Percentiles rank a stretch among this genome's conserved stretches.
Conservation (phyloP, 2,888 invertebrate species). For the Chrysolina americana region DNA sequence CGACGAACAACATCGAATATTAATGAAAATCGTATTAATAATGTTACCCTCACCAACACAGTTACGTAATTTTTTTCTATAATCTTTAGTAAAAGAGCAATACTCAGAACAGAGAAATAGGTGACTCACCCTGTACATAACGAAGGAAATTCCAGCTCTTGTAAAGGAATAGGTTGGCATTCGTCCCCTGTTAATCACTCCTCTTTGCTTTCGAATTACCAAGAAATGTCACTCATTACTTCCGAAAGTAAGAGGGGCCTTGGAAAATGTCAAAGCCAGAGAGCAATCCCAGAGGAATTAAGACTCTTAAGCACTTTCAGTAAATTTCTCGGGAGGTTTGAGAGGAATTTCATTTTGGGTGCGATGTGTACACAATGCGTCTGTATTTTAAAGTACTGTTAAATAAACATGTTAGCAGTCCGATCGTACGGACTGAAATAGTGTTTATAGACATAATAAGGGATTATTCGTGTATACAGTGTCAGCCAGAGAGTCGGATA, state of each 20-base stretch:
- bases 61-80: no score
- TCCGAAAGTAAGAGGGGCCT: constrained; percentile 1
- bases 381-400: neutral
- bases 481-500: no score
- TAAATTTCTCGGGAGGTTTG: constrained; percentile 9
- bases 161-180: neutral
- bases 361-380: constrained; percentile 5
- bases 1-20: no score
- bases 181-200: constrained; percentile 9
- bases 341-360: constrained; percentile 3
- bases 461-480: neutral
- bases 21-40: no score
- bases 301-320: constrained; percentile 4
- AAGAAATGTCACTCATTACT: constrained; percentile 18
- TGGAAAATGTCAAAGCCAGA: constrained; percentile 19
- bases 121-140: neutral
- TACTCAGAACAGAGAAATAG: no score
- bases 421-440: neutral
- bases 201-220: constrained; percentile 1
- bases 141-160: neutral
- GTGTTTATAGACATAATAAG: neutral
- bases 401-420: neutral
- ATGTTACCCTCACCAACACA: no score
- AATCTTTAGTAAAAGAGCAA: no score
- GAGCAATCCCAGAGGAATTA: neutral